Evolutionary conservation across 92 coral and sea anemone genomes (phyloP), one percentile per base, ranked within the genome.

Genomic region (Palythoa heliodiscus): DNA sequence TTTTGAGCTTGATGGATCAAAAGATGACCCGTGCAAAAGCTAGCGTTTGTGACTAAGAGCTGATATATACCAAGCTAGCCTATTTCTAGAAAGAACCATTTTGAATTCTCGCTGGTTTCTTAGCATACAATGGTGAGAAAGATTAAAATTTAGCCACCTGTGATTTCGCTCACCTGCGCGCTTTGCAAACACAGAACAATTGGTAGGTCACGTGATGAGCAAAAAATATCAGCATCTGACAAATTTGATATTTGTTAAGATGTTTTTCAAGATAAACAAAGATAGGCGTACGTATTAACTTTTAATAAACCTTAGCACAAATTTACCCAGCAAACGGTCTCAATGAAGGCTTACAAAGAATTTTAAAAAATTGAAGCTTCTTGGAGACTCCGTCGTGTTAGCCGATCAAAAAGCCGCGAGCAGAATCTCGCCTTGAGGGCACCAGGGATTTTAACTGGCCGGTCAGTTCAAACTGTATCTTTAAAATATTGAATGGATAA

Each of bases 161-260:
- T 43, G 92, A 83, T 87, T 75, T 92, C 70, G 35, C 88, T 75
- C 98, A 94, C 95, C 98, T 94, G 98, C 88, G 82, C 71, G n/a
- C 68, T 80, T 90, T 72, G 84, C 93, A 94, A 94, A 94, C 88
- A 94, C 66, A 39, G 52, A 83, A 94, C 95, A 94, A 94, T 94
- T 79, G 89, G 29, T 20, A 60, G 55, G 89, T 94, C 98, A 94
- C 98, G 98, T 94, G 98, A 86, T 66, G 4, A 60, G 74, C 82
- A n/a, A 85, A 86, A 94, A 94, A 87, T 90, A 90, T 90, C 95
- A 84, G 87, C 88, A 86, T 77, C 68, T 89, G 91, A 92, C 98
- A 94, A 92, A 90, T 78, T 76, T 70, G 87, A 90, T 94, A 88
- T 94, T 94, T 92, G 87, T 91, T 79, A 73, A 92, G 98, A 94